Percentiles rank a stretch among this genome's conserved stretches.
These are phyloP conservation scores for Sinella curviseta DNA, from an alignment of 1,140 invertebrate genomes.

Conservation along the genomic window DNA sequence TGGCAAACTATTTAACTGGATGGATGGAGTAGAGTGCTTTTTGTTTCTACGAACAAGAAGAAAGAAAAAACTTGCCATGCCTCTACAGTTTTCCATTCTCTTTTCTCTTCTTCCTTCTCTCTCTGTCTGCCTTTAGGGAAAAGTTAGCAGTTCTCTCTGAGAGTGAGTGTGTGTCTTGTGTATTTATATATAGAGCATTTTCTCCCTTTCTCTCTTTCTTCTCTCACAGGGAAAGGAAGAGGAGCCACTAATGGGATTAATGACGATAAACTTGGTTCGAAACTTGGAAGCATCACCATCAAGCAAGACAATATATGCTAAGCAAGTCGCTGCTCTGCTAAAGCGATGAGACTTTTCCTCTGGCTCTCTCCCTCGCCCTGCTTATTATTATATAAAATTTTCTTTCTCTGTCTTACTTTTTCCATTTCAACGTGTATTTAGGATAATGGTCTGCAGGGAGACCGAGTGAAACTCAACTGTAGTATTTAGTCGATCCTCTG, in stretches of 20 bases:
- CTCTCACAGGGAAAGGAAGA: background rate
- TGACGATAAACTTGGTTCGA: slow-evolving; percentile 17
- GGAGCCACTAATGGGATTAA: slow-evolving; percentile 9
- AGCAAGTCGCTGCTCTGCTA: too few relatives aligned
- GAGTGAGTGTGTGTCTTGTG: background rate
- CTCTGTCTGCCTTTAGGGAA: background rate
- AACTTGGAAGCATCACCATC: background rate
- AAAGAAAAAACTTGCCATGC: too few relatives aligned
- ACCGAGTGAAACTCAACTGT: too few relatives aligned
- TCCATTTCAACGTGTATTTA: background rate
- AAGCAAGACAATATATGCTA: background rate
- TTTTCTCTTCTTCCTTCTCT: background rate
- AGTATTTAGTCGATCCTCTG: too few relatives aligned
- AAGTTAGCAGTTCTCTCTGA: background rate
- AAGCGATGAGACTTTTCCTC: too few relatives aligned
- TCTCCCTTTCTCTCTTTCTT: too few relatives aligned
- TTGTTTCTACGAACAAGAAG: too few relatives aligned
- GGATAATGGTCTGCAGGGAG: too few relatives aligned
- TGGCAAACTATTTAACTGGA: background rate
- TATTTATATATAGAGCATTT: too few relatives aligned
- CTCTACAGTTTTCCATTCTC: too few relatives aligned
- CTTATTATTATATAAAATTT: background rate
- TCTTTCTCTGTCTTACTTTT: background rate
- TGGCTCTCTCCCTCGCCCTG: background rate
- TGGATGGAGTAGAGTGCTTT: background rate